Conservation (phyloP, 2,113 vertebrate genomes). For the Silurus meridionalis region DNA sequence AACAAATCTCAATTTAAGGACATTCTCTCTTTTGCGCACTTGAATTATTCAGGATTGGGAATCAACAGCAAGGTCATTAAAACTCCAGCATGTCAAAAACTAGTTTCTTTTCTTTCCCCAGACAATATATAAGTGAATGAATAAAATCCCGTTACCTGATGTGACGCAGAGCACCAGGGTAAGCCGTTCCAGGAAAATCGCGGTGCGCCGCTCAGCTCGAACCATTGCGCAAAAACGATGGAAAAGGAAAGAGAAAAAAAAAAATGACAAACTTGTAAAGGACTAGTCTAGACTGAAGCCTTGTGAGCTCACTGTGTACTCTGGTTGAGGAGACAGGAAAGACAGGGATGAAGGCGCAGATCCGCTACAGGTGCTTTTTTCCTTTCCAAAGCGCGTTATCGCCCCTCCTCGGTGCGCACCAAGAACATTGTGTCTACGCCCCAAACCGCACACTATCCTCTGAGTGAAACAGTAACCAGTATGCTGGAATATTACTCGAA, state of each 20-base stretch:
- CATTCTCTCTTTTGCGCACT: background rate
- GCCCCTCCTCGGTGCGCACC: constrained; percentile 17
- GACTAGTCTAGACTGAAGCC: too few species aligned
- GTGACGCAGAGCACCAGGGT: constrained; percentile 2
- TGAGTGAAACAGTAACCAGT: background rate
- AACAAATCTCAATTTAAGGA: background rate
- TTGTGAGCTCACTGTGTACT: background rate
- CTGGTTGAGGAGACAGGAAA: background rate
- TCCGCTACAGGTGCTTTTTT: constrained; percentile 43
- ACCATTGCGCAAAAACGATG: background rate
- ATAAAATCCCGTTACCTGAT: constrained; percentile 40
- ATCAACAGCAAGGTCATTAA: background rate
- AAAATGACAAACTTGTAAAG: background rate
- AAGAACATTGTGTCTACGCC: background rate
- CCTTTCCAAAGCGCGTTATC: constrained; percentile 12
- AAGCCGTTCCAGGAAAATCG: background rate
- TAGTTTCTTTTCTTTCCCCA: background rate
- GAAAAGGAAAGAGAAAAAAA: background rate
- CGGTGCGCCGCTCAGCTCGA: background rate
- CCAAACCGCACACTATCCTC: background rate
- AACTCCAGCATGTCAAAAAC: background rate
- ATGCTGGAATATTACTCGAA: background rate
- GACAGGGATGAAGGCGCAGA: constrained; percentile 1
- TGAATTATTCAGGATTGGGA: background rate
- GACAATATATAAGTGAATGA: background rate